Evolutionary conservation across 2,113 vertebrate genomes (phyloP), one percentile per base, ranked within the genome.

Genomic region (Heteronetta atricapilla): DNA sequence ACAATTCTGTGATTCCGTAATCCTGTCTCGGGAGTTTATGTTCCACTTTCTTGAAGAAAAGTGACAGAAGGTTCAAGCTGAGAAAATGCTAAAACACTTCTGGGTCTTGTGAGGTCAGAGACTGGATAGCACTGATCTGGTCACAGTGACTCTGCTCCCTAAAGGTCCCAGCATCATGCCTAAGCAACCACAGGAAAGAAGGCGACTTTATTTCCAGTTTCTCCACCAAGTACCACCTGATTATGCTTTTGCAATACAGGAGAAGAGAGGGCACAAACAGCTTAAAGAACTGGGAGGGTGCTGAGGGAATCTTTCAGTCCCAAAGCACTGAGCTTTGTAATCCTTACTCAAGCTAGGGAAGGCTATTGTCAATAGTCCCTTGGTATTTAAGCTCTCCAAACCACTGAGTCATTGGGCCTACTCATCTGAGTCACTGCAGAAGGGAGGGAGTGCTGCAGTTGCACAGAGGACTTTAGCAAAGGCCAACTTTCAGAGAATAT

Each of bases 371-470:
- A 90, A 73, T 82, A 79, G 77, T 85, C 62, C 42, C 90, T 72
- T 96, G 93, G 40, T 90, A 95, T 92, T 93, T 97, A 84, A 94
- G 86, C 58, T 96, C 53, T 96, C 90, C 95, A 93, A 93, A 76
- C 64, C 88, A 90, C 86, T 96, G 95, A 96, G 88, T 96, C 94
- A 96, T 34, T 90, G 63, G 77, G 88, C 90, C 93, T 93, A 96
- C 94, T 94, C 66, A 3, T 94, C 69, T 96, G 95, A 96, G 83
- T 95, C 96, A 97, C 69, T 82, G 38, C 53, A 62, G 53, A 62
- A 84, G 76, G 81, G 58, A 82, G 36, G 44, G 77, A 84, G 77
- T 19, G 42, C 66, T 94, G 86, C 80, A 75, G 46, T 48, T 69
- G 18, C 74, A 73, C 66, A 82, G 53, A 79, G 66, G 50, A 59